Base-by-base conservation (phyloP, 2,797 vertebrate genomes). In the Corythornis leucogaster region DNA sequence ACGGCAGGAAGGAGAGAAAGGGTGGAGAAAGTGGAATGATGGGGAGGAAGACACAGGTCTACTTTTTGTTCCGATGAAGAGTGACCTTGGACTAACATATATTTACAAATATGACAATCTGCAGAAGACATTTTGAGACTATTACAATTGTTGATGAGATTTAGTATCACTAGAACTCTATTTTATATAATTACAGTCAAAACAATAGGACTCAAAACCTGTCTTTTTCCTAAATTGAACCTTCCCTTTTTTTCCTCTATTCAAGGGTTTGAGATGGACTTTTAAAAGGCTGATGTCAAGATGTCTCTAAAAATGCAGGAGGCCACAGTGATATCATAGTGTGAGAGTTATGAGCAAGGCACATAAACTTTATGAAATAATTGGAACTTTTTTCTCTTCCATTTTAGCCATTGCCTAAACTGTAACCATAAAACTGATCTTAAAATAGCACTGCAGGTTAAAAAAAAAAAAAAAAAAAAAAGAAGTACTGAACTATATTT, bases 1-100 rank as follows among this genome's bases (percentile, higher is more conserved):
- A 26, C 0, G 30, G 76, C 85, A 93, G 93, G 85, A 95, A 96
- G 89, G 88, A 89, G 93, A 90, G 94, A 94, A 80, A 82, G 90
- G 90, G 75, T 92, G 92, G 91, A 70, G 86, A 90, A 61, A 90
- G 74, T 31, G 91, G 87, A 89, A 87, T 73, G 87, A 26, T 87
- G 91, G 75, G 79, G 90, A 83, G 81, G 54, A 38, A 77, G 76
- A 70, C 66, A 30, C 15, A 4, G 53, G 54, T 50, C 78, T 55
- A 6, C 46, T 33, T 54, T 71, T 31, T 70, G 68, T 45, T 53
- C 82, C 64, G 67, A 18, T 2, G 7, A 33, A 62, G 61, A 12
- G 4, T 87, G 79, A 89, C 85, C 81, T 88, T 87, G 85, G 63
- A 31, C 46, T 84, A 24, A 21, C 10, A 12, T 15, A 0, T 40